Percentiles rank a stretch among this genome's conserved stretches.
phyloP scores from a whole-genome alignment of 2,888 invertebrate genomes.

The Margaritifera margaritifera region DNA sequence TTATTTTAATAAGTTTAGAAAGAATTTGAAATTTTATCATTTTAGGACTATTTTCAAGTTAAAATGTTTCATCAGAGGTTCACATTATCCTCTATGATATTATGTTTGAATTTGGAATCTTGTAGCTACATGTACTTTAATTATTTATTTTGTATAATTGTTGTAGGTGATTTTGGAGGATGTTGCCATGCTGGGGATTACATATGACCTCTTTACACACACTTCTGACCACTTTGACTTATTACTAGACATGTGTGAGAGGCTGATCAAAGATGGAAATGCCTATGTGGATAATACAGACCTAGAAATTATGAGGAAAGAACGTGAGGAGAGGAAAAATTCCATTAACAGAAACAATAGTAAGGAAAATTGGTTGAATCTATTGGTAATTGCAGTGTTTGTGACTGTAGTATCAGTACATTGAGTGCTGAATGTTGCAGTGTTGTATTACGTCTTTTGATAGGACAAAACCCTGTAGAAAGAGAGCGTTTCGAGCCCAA shows the following conservation, averaged over 20 bases:
- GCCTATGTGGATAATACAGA: conserved; percentile 98
- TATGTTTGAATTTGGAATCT: too few species aligned
- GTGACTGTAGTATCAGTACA: too few species aligned
- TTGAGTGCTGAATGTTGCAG: too few species aligned
- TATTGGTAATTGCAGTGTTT: neutral
- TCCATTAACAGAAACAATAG: conserved; percentile 89
- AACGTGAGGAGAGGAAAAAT: conserved; percentile 90
- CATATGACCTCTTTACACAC: conserved; percentile 93
- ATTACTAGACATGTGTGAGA: conserved; percentile 90
- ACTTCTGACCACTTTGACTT: conserved; percentile 97
- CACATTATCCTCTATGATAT: too few species aligned
- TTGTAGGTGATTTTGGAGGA: conserved; percentile 88
- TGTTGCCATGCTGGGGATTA: conserved; percentile 90
- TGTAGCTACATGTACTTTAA: too few species aligned
- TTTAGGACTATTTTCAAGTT: too few species aligned
- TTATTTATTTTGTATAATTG: neutral
- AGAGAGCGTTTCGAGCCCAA: too few species aligned
- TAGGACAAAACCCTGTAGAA: neutral
- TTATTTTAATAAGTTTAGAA: too few species aligned
- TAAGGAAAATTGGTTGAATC: conserved; percentile 74
- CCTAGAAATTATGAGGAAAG: conserved; percentile 93
- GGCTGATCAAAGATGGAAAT: conserved; percentile 88
- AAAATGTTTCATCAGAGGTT: too few species aligned
- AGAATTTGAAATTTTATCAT: too few species aligned
- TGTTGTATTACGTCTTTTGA: neutral